Conservation (phyloP, 2,113 vertebrate genomes). For the Sceloporus undulatus region DNA sequence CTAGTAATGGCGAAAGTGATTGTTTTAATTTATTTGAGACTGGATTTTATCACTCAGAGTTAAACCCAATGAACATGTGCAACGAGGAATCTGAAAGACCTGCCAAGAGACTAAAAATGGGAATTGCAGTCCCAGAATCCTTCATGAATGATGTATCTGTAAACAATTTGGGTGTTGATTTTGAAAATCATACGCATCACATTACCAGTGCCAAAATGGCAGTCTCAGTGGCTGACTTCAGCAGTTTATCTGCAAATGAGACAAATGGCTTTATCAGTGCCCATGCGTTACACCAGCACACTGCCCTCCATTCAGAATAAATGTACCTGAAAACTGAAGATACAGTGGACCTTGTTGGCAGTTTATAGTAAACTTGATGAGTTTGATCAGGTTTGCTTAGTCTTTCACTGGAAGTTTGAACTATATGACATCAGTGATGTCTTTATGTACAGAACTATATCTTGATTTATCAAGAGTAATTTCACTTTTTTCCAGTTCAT, state of each 20-base stretch:
- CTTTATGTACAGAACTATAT: conserved; percentile 98
- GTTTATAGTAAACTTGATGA: conserved; percentile 78
- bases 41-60: conserved; percentile 94
- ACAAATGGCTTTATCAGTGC: conserved; percentile 91
- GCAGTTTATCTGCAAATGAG: conserved; percentile 89
- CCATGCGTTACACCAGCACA: conserved; percentile 90
- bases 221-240: conserved; percentile 96
- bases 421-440: conserved; percentile 99
- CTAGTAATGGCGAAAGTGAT: conserved; percentile 89
- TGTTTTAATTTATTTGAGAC: conserved; percentile 98
- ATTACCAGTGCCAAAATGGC: conserved; percentile 97
- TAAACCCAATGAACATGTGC: conserved; percentile 87
- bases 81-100: conserved; percentile 92
- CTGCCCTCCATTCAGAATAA: conserved; percentile 97
- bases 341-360: conserved; percentile 68
- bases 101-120: conserved; percentile 95
- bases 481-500: conserved; percentile 93
- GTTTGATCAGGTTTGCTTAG: conserved; percentile 86
- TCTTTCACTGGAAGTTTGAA: conserved; percentile 97
- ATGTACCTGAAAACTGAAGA: conserved; percentile 42
- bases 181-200: conserved; percentile 89
- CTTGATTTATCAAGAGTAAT: conserved; percentile 99
- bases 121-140: conserved; percentile 87
- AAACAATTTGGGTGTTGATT: conserved; percentile 91
- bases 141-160: conserved; percentile 95